Evolutionary conservation across 2,113 vertebrate species (phyloP).

Genomic region (Theristicus caerulescens): DNA sequence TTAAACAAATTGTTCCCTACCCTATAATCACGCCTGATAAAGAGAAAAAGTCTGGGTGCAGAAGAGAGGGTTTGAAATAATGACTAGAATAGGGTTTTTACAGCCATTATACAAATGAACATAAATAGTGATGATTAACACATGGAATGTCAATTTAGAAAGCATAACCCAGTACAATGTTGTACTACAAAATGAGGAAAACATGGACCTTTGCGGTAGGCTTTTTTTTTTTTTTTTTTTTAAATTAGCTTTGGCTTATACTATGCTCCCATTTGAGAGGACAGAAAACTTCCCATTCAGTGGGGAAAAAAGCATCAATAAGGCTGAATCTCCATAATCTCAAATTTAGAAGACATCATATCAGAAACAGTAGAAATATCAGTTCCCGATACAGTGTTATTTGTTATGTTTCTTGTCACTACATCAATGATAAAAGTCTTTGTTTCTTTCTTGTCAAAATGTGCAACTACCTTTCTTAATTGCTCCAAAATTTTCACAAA

Average conservation of each 20-base stretch:
- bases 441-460: background rate
- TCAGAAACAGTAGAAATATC: background rate
- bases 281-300: background rate
- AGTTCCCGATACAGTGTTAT: background rate
- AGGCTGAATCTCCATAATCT: background rate
- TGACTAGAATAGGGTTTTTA: background rate
- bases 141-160: background rate
- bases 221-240: background rate
- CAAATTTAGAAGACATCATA: background rate
- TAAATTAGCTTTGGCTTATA: background rate
- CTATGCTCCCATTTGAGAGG: background rate
- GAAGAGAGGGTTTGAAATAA: constrained; percentile 15
- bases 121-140: constrained; percentile 28
- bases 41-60: background rate
- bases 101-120: background rate
- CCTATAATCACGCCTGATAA: constrained; percentile 23
- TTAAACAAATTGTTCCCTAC: background rate
- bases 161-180: background rate
- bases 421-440: background rate
- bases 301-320: background rate
- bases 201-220: background rate
- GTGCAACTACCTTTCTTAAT: background rate
- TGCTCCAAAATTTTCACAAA: background rate
- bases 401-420: background rate
- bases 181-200: background rate